A percentile compares a stretch with the other conserved stretches of the same genome.
phyloP scores from a whole-genome alignment of 2,797 vertebrate genomes.

The Chiroxiphia lanceolata region DNA sequence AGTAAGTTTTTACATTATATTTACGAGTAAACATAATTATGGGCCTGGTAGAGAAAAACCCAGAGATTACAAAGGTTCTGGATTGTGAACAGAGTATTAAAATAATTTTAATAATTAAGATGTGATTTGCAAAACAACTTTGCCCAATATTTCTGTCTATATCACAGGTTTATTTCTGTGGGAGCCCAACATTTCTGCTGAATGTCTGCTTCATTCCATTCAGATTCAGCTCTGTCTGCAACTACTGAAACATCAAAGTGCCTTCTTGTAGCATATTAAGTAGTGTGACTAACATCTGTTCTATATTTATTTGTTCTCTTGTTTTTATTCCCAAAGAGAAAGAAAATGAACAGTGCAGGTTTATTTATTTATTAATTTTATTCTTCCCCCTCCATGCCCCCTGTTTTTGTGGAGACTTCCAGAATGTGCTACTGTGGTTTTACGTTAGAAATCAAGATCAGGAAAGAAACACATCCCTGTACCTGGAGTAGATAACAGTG shows the following conservation, averaged over 20 bases:
- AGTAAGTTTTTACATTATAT: conserved; percentile 14
- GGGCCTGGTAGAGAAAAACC: not conserved
- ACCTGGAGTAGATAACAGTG: not conserved
- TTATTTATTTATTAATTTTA: not conserved
- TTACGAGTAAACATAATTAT: conserved; percentile 4
- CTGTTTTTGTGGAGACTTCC: not conserved
- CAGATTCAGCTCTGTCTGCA: not conserved
- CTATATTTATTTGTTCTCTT: not conserved
- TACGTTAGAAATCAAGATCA: not conserved
- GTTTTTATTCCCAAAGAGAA: not conserved
- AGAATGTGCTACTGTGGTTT: not conserved
- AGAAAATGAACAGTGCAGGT: not conserved
- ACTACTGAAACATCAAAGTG: not conserved
- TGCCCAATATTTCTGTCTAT: not conserved
- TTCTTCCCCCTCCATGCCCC: fast-evolving
- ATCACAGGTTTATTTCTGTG: not conserved
- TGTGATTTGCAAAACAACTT: not conserved
- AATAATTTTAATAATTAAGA: not conserved
- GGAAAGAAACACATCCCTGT: not conserved
- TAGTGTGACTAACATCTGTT: not conserved
- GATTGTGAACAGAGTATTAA: not conserved
- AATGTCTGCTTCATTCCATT: not conserved
- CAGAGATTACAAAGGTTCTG: not conserved
- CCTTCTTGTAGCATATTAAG: not conserved
- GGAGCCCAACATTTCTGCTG: not conserved